These are phyloP conservation scores for Meliscaeva auricollis DNA, from an alignment of 2,888 invertebrate genomes.

Conservation along the genomic window DNA sequence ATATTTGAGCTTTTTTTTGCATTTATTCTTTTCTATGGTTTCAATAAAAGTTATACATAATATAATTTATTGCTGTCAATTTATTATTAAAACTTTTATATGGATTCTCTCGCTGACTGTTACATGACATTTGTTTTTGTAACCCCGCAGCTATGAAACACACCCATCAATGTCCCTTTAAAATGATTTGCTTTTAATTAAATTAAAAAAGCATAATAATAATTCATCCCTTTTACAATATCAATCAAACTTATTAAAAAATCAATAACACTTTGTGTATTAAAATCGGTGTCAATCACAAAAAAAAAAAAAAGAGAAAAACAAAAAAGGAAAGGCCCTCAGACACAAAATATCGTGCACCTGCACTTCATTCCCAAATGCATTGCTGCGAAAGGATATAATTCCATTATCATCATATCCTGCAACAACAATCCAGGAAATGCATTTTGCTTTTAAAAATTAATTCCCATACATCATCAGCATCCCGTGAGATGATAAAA, in stretches of 20 bases:
- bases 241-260: slow-evolving; percentile 23
- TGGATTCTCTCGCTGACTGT: too few relatives aligned
- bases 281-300: slow-evolving; percentile 18
- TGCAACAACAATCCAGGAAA: slow-evolving; percentile 26
- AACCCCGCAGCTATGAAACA: too few relatives aligned
- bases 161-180: not conserved
- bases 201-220: not conserved
- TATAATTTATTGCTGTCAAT: too few relatives aligned
- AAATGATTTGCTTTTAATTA: not conserved
- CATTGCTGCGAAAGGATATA: not conserved
- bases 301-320: not conserved
- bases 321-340: not conserved
- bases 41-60: too few relatives aligned
- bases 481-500: slow-evolving; percentile 18
- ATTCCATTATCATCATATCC: slow-evolving; percentile 26
- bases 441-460: slow-evolving; percentile 42
- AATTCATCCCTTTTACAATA: not conserved
- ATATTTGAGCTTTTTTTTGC: too few relatives aligned
- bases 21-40: too few relatives aligned
- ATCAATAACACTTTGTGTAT: slow-evolving; percentile 30
- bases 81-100: too few relatives aligned
- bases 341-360: not conserved
- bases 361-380: not conserved
- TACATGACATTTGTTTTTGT: too few relatives aligned
- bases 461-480: slow-evolving; percentile 25